phyloP scores from a whole-genome alignment of 2,888 invertebrate species.

The Idaea aversata region DNA sequence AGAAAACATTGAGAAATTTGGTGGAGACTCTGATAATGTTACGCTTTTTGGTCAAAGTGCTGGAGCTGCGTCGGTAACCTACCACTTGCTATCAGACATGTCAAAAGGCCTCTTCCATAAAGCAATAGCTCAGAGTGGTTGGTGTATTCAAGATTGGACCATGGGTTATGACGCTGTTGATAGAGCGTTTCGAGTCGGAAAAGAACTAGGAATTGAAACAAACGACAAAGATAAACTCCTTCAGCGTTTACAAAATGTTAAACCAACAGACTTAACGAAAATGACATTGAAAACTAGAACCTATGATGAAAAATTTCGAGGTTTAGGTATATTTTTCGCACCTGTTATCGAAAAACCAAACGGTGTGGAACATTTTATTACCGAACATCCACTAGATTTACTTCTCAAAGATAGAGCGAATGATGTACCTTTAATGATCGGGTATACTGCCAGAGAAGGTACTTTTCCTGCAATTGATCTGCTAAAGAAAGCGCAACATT shows the following conservation, averaged over 20 bases:
- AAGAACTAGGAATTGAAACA: conserved; percentile 34
- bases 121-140: conserved; percentile 38
- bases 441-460: conserved; percentile 57
- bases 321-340: conserved; percentile 45
- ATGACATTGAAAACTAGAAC: conserved; percentile 39
- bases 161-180: conserved; percentile 29
- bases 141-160: conserved; percentile 37
- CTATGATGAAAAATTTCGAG: conserved; percentile 43
- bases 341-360: conserved; percentile 51
- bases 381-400: conserved; percentile 42
- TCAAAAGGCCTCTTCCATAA: conserved; percentile 37
- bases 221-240: conserved; percentile 34
- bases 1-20: conserved; percentile 31
- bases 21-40: conserved; percentile 33
- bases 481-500: conserved; percentile 35
- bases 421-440: conserved; percentile 48
- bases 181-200: conserved; percentile 36
- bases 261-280: conserved; percentile 35
- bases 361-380: conserved; percentile 45
- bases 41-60: conserved; percentile 36
- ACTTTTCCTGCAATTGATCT: conserved; percentile 38
- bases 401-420: conserved; percentile 42
- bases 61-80: conserved; percentile 24
- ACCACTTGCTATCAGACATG: conserved; percentile 38
- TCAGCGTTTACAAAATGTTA: conserved; percentile 36